phyloP scores from a whole-genome alignment of 2,797 vertebrate genomes.

The Hoplostethus mediterraneus region DNA sequence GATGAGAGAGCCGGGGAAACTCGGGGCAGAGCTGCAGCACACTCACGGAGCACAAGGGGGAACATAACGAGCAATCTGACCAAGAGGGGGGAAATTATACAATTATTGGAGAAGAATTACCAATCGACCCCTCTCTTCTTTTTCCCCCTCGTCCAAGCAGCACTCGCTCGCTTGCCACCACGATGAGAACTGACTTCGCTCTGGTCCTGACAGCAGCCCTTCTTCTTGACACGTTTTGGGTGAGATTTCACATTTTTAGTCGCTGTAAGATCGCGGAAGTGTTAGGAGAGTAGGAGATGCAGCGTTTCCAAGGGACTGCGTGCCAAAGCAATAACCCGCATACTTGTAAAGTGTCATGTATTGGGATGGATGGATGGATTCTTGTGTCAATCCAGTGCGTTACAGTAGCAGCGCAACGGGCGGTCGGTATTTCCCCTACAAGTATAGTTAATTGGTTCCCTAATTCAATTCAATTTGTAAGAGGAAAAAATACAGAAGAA shows the following conservation, averaged over 20 bases:
- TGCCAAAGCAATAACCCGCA: neutral
- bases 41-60: constrained; percentile 62
- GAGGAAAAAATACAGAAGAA: constrained; percentile 25
- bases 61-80: constrained; percentile 51
- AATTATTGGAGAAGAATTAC: constrained; percentile 54
- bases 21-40: constrained; percentile 76
- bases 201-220: constrained; percentile 80
- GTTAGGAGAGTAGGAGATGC: constrained; percentile 24
- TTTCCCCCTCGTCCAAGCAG: constrained; percentile 62
- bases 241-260: constrained; percentile 63
- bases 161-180: constrained; percentile 70
- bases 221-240: constrained; percentile 80
- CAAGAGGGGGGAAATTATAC: constrained; percentile 44
- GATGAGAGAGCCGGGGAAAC: constrained; percentile 83
- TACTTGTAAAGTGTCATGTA: constrained; percentile 57
- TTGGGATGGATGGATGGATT: constrained; percentile 38
- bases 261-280: constrained; percentile 1
- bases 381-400: constrained; percentile 24
- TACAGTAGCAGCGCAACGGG: constrained; percentile 21
- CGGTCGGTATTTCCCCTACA: constrained; percentile 29
- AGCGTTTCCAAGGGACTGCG: neutral
- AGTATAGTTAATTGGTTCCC: constrained; percentile 48
- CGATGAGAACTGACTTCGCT: constrained; percentile 82
- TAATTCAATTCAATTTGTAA: constrained; percentile 24
- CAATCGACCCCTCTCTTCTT: constrained; percentile 47